phyloP scores from a whole-genome alignment of 2,888 invertebrate genomes.

The Scaptomyza polygonia region DNA sequence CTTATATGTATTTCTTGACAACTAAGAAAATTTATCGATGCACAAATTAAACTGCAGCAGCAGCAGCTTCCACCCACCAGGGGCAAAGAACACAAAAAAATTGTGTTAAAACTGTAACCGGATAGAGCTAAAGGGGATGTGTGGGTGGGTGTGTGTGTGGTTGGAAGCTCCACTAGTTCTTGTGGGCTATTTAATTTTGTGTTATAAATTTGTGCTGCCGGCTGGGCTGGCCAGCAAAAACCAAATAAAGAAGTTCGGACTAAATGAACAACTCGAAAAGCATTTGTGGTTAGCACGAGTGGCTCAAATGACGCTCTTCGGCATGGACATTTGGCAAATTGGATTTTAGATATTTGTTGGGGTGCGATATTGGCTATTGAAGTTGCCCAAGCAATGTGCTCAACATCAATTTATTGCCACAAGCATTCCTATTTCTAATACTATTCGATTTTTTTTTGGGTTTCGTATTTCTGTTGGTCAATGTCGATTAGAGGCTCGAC shows the following conservation, averaged over 20 bases:
- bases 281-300: constrained; percentile 56
- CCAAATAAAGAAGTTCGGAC: constrained; percentile 45
- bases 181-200: constrained; percentile 69
- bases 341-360: constrained; percentile 52
- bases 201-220: constrained; percentile 63
- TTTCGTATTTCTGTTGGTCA: constrained; percentile 24
- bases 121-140: background rate
- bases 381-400: constrained; percentile 21
- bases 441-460: background rate
- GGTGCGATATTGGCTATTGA: constrained; percentile 44
- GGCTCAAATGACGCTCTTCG: constrained; percentile 26
- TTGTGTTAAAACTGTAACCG: constrained; percentile 31
- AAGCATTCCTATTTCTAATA: background rate
- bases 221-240: constrained; percentile 34
- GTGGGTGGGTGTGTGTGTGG: background rate
- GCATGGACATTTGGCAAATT: constrained; percentile 53
- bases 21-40: constrained; percentile 77
- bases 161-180: constrained; percentile 27
- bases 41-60: constrained; percentile 73
- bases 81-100: constrained; percentile 52
- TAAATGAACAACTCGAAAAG: constrained; percentile 64
- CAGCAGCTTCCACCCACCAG: constrained; percentile 13
- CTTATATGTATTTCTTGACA: constrained; percentile 51
- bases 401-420: constrained; percentile 33
- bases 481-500: constrained; percentile 22